Evolutionary conservation across 1,140 invertebrate genomes (phyloP), one percentile per base, ranked within the genome.

Genomic region (Eufriesea mexicana): DNA sequence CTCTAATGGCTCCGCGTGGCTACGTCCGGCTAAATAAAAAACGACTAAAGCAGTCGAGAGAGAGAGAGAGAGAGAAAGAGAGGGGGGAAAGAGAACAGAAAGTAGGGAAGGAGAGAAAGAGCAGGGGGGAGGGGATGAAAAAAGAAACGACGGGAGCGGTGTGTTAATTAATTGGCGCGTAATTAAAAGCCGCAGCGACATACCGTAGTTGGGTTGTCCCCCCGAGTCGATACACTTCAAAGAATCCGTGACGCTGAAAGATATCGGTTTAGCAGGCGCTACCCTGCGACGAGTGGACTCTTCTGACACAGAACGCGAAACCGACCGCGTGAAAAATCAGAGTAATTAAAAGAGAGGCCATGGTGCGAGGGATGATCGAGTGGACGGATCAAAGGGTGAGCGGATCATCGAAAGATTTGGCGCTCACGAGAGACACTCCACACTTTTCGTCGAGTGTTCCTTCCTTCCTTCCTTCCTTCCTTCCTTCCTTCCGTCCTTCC

Each of bases 81-180:
- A 23, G 61, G 51, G 73, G n/a, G n/a, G n/a, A n/a, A n/a, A n/a
- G 59, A 61, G 78, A 45, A 51, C 28, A 75, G 35, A 16, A 12
- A 51, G 42, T 45, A 49, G 35, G 5, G 28, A 79, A 45, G 12
- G 55, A 59, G 18, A 51, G 49, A 42, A 28, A 42, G 23, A 70
- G 59, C 47, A 71, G 42, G 49, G 42, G 10, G 45, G 35, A 23
- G 59, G 49, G 35, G 47, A 54, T 72, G 75, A 80, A 73, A 83
- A 75, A 71, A 75, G 85, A 83, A 83, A 71, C 66, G 64, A 47
- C 25, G 45, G 45, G 59, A 71, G 66, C 42, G 64, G 73, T 73
- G 78, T 88, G 91, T 90, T 92, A 92, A 92, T 92, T 92, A 92
- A 92, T 92, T 92, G 92, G 88, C 89, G 86, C 79, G 89, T 91